Conservation (phyloP, 2,797 vertebrate species). For the Garrulus glandarius region DNA sequence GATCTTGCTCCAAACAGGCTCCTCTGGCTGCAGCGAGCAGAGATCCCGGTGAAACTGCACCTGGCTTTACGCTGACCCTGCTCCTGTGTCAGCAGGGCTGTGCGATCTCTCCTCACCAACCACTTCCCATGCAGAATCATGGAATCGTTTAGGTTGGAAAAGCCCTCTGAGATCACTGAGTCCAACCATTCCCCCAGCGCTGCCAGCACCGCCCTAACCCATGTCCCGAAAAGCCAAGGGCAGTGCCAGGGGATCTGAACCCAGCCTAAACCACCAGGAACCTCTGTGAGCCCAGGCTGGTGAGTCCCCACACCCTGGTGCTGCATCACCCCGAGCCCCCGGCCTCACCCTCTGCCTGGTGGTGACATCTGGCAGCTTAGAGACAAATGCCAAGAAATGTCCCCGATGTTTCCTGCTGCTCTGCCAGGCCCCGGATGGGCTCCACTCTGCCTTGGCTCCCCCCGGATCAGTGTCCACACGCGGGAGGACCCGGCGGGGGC, state of each 20-base stretch:
- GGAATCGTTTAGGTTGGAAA: neutral
- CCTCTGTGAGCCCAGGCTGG: neutral
- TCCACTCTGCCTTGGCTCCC: neutral
- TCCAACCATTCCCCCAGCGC: neutral
- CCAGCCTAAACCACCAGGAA: neutral
- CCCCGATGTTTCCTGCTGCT: neutral
- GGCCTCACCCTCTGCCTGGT: neutral
- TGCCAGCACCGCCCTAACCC: neutral
- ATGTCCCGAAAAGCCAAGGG: neutral
- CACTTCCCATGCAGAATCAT: neutral
- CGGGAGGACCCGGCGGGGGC: neutral
- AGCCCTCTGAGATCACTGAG: neutral
- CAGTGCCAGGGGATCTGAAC: neutral
- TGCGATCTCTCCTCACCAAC: neutral
- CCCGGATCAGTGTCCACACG: neutral
- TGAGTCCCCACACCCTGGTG: neutral
- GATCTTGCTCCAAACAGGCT: neutral
- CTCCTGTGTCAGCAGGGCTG: neutral
- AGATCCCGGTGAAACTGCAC: fast-evolving
- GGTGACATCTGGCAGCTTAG: neutral
- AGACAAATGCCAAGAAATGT: fast-evolving
- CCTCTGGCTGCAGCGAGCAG: neutral
- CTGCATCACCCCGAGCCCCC: neutral
- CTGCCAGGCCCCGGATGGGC: neutral
- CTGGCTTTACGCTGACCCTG: neutral